Evolutionary conservation across 1,140 invertebrate species (phyloP).

Genomic region (Drosophila bocki): DNA sequence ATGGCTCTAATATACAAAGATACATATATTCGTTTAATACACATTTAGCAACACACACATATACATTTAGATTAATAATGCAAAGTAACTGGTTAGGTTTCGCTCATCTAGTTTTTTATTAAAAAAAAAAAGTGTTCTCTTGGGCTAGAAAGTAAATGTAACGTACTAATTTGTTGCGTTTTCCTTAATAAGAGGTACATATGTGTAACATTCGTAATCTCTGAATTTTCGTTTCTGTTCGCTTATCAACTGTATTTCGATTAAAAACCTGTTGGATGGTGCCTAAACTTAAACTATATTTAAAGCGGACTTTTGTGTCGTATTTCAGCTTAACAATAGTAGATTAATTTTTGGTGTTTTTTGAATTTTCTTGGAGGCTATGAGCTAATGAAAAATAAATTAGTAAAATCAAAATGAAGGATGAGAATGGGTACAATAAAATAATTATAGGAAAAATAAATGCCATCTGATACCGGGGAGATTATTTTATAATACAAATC

Average conservation of each 20-base stretch:
- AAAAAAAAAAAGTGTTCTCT: slow-evolving; percentile 41
- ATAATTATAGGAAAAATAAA: slow-evolving; percentile 54
- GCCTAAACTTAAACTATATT: slow-evolving; percentile 64
- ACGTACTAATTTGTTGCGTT: slow-evolving; percentile 57
- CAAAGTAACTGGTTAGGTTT: slow-evolving; percentile 40
- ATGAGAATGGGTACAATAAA: slow-evolving; percentile 29
- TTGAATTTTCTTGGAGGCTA: slow-evolving; percentile 26
- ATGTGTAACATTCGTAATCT: slow-evolving; percentile 59
- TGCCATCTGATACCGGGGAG: slow-evolving; percentile 57
- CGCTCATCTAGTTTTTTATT: slow-evolving; percentile 27
- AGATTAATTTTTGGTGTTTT: slow-evolving; percentile 50
- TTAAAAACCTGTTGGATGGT: slow-evolving; percentile 40
- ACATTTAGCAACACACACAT: slow-evolving; percentile 80
- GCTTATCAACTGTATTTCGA: slow-evolving; percentile 48
- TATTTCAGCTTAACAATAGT: slow-evolving; percentile 35
- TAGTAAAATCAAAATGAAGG: slow-evolving; percentile 39
- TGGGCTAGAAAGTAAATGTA: slow-evolving; percentile 66
- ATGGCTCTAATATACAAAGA: slow-evolving; percentile 48
- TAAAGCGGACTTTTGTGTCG: slow-evolving; percentile 53
- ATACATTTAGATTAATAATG: slow-evolving; percentile 56
- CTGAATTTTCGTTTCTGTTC: slow-evolving; percentile 33
- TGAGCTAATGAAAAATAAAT: slow-evolving; percentile 69
- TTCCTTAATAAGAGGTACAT: slow-evolving; percentile 67
- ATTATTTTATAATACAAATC: slow-evolving; percentile 67
- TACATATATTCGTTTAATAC: slow-evolving; percentile 60